Percentiles rank a stretch among this genome's conserved stretches.
These are phyloP conservation scores for Coracias cyanogaster DNA, from an alignment of 2,797 vertebrate species.

Conservation along the genomic window DNA sequence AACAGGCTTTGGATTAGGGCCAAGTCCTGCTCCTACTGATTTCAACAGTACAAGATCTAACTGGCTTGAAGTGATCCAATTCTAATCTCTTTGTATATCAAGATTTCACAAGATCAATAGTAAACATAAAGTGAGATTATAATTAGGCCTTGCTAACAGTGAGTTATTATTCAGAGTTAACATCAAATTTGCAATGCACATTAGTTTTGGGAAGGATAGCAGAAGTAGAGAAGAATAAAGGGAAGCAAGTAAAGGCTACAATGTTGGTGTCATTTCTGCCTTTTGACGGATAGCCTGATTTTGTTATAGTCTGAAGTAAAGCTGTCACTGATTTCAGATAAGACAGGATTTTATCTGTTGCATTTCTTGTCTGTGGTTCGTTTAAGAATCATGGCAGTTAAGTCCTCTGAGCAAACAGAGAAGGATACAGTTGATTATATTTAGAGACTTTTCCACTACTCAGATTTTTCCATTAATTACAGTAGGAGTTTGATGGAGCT, in stretches of 20 bases:
- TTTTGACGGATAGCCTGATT: neutral
- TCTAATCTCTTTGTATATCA: slow-evolving; percentile 27
- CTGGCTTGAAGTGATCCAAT: neutral
- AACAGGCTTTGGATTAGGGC: neutral
- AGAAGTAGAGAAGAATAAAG: slow-evolving; percentile 5
- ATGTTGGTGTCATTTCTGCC: neutral
- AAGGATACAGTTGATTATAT: slow-evolving; percentile 13
- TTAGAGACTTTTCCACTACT: slow-evolving; percentile 50
- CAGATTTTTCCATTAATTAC: slow-evolving; percentile 57
- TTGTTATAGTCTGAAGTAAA: neutral
- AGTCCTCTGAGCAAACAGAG: neutral
- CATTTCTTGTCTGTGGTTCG: neutral
- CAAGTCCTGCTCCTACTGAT: neutral
- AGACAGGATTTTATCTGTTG: neutral
- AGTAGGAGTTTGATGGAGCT: slow-evolving; percentile 12
- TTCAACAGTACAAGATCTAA: neutral
- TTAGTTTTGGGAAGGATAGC: neutral
- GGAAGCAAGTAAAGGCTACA: neutral
- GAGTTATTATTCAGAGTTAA: slow-evolving; percentile 46
- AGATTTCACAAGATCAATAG: slow-evolving; percentile 29
- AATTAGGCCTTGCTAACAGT: slow-evolving; percentile 19
- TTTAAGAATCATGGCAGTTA: neutral
- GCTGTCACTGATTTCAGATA: neutral
- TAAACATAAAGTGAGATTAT: slow-evolving; percentile 21
- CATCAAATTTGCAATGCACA: slow-evolving; percentile 37